phyloP scores from a whole-genome alignment of 2,888 invertebrate species.

The Orchestes rusci region DNA sequence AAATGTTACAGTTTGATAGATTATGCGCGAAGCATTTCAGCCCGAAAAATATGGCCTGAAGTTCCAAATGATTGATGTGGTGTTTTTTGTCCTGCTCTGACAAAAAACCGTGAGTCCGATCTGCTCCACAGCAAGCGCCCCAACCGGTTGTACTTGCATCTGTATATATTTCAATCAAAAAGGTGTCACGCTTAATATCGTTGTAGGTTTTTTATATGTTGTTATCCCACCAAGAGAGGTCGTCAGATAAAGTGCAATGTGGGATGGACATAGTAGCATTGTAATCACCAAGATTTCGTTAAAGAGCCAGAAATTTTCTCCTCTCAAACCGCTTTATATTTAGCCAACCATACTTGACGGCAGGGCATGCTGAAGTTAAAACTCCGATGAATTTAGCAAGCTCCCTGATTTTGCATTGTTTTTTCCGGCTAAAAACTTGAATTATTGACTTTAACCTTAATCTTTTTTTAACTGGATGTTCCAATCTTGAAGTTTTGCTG shows the following conservation, averaged over 20 bases:
- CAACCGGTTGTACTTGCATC: slow-evolving; percentile 6
- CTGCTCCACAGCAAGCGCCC: slow-evolving; percentile 1
- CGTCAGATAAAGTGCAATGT: slow-evolving; percentile 10
- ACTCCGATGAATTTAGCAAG: slow-evolving; percentile 5
- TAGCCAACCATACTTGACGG: slow-evolving; percentile 8
- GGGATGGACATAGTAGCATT: slow-evolving; percentile 16
- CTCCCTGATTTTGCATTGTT: not conserved
- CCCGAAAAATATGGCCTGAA: not conserved
- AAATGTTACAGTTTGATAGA: slow-evolving; percentile 4
- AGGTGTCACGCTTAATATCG: slow-evolving; percentile 10
- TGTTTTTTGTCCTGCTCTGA: not conserved
- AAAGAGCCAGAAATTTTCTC: slow-evolving; percentile 14
- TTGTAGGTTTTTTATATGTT: slow-evolving; percentile 14
- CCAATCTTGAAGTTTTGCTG: slow-evolving; percentile 2
- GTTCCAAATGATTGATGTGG: slow-evolving; percentile 4
- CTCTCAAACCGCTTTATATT: slow-evolving; percentile 6
- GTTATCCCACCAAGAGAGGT: slow-evolving; percentile 27
- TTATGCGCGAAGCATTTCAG: slow-evolving; percentile 13
- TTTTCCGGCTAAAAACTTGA: not conserved
- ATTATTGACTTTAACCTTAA: not conserved
- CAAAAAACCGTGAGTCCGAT: slow-evolving; percentile 2
- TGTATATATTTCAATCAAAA: slow-evolving; percentile 3
- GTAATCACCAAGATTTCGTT: slow-evolving; percentile 11
- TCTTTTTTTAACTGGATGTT: not conserved
- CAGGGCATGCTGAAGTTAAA: slow-evolving; percentile 8